These are phyloP conservation scores for Amiota mariae DNA, from an alignment of 2,888 invertebrate species.

Conservation along the genomic window DNA sequence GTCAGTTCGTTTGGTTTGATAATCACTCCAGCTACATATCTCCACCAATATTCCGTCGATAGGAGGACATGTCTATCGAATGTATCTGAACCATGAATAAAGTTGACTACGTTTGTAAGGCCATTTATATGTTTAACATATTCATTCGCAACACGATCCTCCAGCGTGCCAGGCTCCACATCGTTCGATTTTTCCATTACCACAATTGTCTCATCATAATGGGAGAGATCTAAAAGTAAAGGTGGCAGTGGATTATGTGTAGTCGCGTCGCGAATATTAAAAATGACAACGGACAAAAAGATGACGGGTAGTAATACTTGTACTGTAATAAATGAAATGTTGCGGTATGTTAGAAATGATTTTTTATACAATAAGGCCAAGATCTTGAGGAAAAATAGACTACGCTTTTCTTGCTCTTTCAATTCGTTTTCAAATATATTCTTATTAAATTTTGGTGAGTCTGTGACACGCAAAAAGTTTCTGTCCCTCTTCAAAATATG, in stretches of 20 bases:
- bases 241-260: conserved; percentile 33
- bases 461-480: background rate
- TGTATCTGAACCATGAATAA: conserved; percentile 41
- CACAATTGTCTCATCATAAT: conserved; percentile 14
- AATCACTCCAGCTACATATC: conserved; percentile 75
- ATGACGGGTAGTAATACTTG: conserved; percentile 37
- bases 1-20: conserved; percentile 72
- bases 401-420: background rate
- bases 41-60: no score
- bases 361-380: conserved; percentile 75
- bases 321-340: conserved; percentile 22
- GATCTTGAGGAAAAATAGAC: conserved; percentile 56
- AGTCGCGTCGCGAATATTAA: conserved; percentile 31
- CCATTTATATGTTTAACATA: conserved; percentile 6
- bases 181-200: conserved; percentile 26
- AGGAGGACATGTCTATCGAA: conserved; percentile 71
- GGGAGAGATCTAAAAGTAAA: conserved; percentile 23
- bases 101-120: conserved; percentile 31
- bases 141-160: conserved; percentile 9
- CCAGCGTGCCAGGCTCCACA: conserved; percentile 75
- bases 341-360: background rate
- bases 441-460: conserved; percentile 20
- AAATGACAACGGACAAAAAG: conserved; percentile 29
- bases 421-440: conserved; percentile 14
- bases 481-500: background rate